Evolutionary conservation across 1,140 invertebrate genomes (phyloP).

Genomic region (Uloborus diversus): DNA sequence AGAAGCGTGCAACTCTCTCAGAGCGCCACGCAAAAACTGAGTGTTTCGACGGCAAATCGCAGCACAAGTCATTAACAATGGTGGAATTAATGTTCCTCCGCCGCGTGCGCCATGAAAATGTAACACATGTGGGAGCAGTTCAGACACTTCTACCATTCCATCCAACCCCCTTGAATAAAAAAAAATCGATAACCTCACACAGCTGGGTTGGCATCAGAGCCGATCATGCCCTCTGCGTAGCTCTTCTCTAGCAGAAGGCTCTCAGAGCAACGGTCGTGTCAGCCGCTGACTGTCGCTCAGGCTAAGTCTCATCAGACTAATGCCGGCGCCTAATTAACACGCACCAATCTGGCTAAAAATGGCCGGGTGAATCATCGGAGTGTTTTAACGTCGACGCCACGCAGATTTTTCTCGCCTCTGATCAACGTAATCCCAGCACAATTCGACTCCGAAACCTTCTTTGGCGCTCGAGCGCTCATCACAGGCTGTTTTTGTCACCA

Average conservation of each 20-base stretch:
- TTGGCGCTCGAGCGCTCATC: background rate
- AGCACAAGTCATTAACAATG: constrained; percentile 58
- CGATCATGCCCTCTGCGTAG: background rate
- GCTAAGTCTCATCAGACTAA: constrained; percentile 39
- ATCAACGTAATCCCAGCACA: constrained; percentile 15
- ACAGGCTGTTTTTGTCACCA: constrained; percentile 10
- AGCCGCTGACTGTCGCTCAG: background rate
- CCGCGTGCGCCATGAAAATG: constrained; percentile 56
- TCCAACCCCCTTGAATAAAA: constrained; percentile 4
- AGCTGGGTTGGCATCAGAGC: constrained; percentile 27
- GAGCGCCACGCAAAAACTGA: constrained; percentile 48
- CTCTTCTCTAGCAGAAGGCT: constrained; percentile 27
- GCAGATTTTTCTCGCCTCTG: constrained; percentile 52
- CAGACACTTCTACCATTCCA: constrained; percentile 50
- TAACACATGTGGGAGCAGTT: constrained; percentile 56
- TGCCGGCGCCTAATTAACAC: constrained; percentile 50
- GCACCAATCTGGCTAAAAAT: constrained; percentile 54
- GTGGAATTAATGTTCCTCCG: constrained; percentile 55
- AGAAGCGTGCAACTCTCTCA: constrained; percentile 27
- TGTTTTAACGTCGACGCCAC: constrained; percentile 50
- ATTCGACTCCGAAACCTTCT: constrained; percentile 39
- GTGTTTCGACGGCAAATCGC: constrained; percentile 48
- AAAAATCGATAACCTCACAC: constrained; percentile 53
- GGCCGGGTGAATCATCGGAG: constrained; percentile 46
- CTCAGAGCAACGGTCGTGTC: constrained; percentile 9